A percentile compares a stretch with the other conserved stretches of the same genome.
phyloP scores from a whole-genome alignment of 2,888 invertebrate genomes.

The Brassicogethes aeneus region DNA sequence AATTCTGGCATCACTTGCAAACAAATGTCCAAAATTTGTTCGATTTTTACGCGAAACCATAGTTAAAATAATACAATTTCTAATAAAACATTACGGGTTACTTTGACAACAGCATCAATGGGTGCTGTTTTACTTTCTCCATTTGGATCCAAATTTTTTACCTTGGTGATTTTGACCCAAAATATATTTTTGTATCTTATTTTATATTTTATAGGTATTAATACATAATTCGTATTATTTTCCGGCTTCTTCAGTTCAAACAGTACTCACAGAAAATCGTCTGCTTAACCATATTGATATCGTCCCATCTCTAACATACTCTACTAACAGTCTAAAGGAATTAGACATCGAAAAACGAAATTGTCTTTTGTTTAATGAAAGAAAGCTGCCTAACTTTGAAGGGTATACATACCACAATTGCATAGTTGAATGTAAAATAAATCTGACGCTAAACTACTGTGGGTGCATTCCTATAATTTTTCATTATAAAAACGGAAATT shows the following conservation, averaged over 20 bases:
- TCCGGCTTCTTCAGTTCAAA: slow-evolving; percentile 54
- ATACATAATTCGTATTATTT: slow-evolving; percentile 57
- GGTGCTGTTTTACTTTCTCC: too few species aligned
- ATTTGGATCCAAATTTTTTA: too few species aligned
- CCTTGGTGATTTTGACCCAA: too few species aligned
- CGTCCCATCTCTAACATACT: slow-evolving; percentile 54
- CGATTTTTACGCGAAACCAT: too few species aligned
- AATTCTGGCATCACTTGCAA: too few species aligned
- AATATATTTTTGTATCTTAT: too few species aligned
- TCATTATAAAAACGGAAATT: slow-evolving; percentile 38
- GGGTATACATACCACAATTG: slow-evolving; percentile 60
- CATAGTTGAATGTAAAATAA: slow-evolving; percentile 48
- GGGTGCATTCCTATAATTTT: slow-evolving; percentile 54
- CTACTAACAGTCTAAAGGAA: slow-evolving; percentile 45
- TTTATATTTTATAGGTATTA: slow-evolving; percentile 47
- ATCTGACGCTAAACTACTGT: slow-evolving; percentile 43
- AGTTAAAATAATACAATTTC: too few species aligned
- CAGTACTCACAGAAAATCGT: slow-evolving; percentile 48
- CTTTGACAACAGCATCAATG: too few species aligned
- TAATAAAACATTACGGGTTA: too few species aligned
- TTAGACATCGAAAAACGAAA: slow-evolving; percentile 45
- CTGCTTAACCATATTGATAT: slow-evolving; percentile 54
- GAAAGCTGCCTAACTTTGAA: slow-evolving; percentile 30
- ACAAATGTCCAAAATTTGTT: too few species aligned
- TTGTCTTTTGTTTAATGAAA: slow-evolving; percentile 54